Percentiles rank a stretch among this genome's conserved stretches.
Evolutionary conservation across 2,113 vertebrate species (phyloP).

Genomic region (Seriola dumerili): DNA sequence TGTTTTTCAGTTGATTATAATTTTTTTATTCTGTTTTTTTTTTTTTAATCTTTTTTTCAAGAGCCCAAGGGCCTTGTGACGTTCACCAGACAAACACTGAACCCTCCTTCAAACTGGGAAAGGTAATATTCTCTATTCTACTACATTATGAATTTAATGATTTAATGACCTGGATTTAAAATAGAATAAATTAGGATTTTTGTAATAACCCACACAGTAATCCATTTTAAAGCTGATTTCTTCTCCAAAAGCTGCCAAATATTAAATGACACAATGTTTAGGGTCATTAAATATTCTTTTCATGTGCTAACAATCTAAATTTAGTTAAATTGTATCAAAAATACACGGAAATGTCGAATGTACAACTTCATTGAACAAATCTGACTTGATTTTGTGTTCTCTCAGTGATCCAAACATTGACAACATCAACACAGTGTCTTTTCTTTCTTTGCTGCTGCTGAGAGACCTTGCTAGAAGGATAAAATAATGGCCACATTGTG

Average conservation of each 20-base stretch:
- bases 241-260: not conserved
- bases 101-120: slow-evolving; percentile 93
- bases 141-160: not conserved
- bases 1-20: not conserved
- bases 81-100: slow-evolving; percentile 92
- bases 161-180: not conserved
- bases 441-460: not conserved
- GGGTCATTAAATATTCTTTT: not conserved
- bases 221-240: not conserved
- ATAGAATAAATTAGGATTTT: not conserved
- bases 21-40: slow-evolving; percentile 1
- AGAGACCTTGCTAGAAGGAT: not conserved
- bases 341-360: not conserved
- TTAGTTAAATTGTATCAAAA: not conserved
- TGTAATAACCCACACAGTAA: not conserved
- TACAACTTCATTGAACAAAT: not conserved
- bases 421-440: not conserved
- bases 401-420: no score
- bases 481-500: not conserved
- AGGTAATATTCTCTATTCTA: slow-evolving; percentile 84
- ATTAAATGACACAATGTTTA: not conserved
- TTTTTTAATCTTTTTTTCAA: slow-evolving; percentile 63
- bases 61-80: slow-evolving; percentile 95
- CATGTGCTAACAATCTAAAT: not conserved
- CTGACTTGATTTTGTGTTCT: no score